These are phyloP conservation scores for Pangasius larnaudii DNA, from an alignment of 2,797 vertebrate genomes.

Conservation along the genomic window DNA sequence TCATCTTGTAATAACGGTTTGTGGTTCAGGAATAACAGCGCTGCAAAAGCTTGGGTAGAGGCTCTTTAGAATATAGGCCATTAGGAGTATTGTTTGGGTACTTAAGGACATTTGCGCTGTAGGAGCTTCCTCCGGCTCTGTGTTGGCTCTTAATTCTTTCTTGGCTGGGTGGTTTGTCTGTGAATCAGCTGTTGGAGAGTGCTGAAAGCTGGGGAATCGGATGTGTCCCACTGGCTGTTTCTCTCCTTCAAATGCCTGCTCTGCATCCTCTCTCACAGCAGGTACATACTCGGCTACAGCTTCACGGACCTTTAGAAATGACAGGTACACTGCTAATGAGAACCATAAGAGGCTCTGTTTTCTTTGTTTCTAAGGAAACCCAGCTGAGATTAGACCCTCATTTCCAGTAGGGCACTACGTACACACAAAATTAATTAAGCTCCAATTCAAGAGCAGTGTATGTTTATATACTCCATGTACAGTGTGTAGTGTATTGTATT, in stretches of 20 bases:
- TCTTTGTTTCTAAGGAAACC: slow-evolving; percentile 43
- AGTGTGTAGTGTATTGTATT: background rate
- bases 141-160: slow-evolving; percentile 11
- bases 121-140: background rate
- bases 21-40: background rate
- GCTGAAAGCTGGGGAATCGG: slow-evolving; percentile 41
- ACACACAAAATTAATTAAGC: background rate
- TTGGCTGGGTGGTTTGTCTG: slow-evolving; percentile 9
- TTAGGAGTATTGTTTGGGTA: background rate
- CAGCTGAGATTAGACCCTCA: slow-evolving; percentile 21
- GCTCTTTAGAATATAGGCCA: background rate
- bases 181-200: slow-evolving; percentile 36
- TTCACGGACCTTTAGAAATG: slow-evolving; percentile 14
- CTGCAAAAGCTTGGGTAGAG: background rate
- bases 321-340: slow-evolving; percentile 30
- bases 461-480: slow-evolving; percentile 7
- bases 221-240: slow-evolving; percentile 42
- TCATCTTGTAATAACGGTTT: background rate
- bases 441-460: background rate
- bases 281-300: slow-evolving; percentile 9
- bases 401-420: background rate
- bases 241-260: slow-evolving; percentile 20
- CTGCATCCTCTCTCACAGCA: slow-evolving; percentile 42
- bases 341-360: background rate
- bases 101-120: background rate